Base-by-base conservation (phyloP, 2,888 invertebrate genomes). In the Escarpia spicata region DNA sequence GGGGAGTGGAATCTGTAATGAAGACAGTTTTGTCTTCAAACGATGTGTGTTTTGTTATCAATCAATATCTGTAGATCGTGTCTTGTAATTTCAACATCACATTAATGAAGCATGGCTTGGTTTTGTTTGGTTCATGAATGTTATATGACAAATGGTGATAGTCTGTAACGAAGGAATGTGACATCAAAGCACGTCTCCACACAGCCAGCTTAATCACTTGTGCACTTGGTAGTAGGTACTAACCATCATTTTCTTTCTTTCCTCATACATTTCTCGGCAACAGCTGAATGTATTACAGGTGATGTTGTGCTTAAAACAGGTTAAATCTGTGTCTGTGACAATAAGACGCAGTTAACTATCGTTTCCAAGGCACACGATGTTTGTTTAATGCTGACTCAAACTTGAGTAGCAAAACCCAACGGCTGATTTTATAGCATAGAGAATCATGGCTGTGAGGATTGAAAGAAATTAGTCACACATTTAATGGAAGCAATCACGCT, bases 51-150 rank as follows among this genome's bases (percentile, higher is more conserved):
- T 26, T 26, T 75, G 75, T 75, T 75, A 75, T 75, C 75, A 75
- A 75, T 75, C 75, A 75, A 75, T 75, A n/a, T 75, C 4, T 75
- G 75, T n/a, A 26, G 75, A 75, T 75, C n/a, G 75, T 75, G 75
- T 15, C 75, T 75, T 75, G 75, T 75, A 75, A 75, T 75, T 75
- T 75, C n/a, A 75, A 75, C 75, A 75, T 75, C 75, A 26, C 75
- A 75, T 75, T 75, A 75, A 75, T 26, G 19, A 75, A 26, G n/a
- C 75, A 75, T 26, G 19, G 75, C 75, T 19, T 4, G 2, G 19
- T 26, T 6, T 6, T 6, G 75, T 75, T 75, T 3, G n/a, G 19
- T 75, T 75, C 75, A 19, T 75, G 15, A 75, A 75, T 75, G 75
- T n/a, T 1, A 75, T 26, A 75, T 75, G 26, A 75, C 75, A 75